Evolutionary conservation across 2,888 invertebrate species (phyloP), one percentile per base, ranked within the genome.

Genomic region (Tenthredo amoena): DNA sequence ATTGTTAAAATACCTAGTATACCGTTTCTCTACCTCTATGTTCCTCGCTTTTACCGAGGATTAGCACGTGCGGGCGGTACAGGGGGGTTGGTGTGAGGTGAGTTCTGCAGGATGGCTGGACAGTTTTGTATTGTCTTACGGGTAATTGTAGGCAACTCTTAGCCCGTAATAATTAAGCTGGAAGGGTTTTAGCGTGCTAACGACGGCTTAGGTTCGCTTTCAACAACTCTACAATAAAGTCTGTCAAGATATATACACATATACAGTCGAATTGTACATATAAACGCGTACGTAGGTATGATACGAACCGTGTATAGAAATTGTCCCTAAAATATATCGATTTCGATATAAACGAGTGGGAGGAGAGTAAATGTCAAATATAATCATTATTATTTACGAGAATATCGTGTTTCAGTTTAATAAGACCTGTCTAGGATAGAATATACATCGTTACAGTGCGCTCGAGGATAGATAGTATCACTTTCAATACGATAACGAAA

Each of bases 131-230:
- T 81, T 81, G 81, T 81, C 81, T 81, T 81, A 62, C 37, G 18
- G 50, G 81, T 62, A 81, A 81, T 81, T 81, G 81, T 81, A 62
- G 81, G 50, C 40, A 81, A 81, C 81, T 81, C 81, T 81, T 81
- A 81, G 58, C 81, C 81, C 81, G 81, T 81, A 81, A 81, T 81
- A 81, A 81, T 81, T 62, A 81, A 81, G 81, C 81, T n/a, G 40
- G 62, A 81, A 81, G 58, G 81, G 81, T 40, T 81, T 81, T 31
- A 62, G 40, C 81, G 62, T 62, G 81, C 81, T 81, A 81, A 81
- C 81, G 62, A 81, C 21, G 77, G 58, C 81, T 81, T 40, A 40
- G 58, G n/a, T 62, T 81, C 40, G 40, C 81, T 81, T 62, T 58
- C 58, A 40, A 58, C 47, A 50, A 77, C 34, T 50, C 77, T 77